Evolutionary conservation across 2,888 invertebrate species (phyloP), one percentile per base, ranked within the genome.

Genomic region (Hypomecis punctinalis): DNA sequence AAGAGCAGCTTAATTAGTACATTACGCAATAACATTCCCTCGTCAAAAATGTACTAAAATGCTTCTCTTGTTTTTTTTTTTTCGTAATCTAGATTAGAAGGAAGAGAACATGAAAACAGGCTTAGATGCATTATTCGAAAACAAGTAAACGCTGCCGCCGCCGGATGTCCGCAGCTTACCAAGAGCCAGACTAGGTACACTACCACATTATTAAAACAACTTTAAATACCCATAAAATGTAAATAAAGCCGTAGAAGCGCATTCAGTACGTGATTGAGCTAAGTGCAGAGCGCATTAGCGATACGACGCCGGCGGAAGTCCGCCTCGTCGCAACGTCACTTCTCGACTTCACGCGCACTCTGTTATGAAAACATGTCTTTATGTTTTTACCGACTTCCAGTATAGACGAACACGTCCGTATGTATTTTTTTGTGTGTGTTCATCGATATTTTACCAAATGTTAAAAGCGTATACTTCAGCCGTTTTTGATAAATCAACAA

Each of bases 261-360:
- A 80, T 83, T 81, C 78, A 76, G 79, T 64, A 67, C 71, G 74
- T 81, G 81, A 82, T 81, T 77, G 82, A 79, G 81, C 84, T 89
- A 89, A 90, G 90, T 90, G 91, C 88, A 85, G 57, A 75, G 80
- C 81, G 88, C 89, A 90, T 90, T 90, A 90, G 88, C 80, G 84
- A 80, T 79, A 83, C 85, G 90, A 78, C 89, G 90, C 90, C 89
- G 90, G 83, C 91, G 89, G 91, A 91, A 71, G 71, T 90, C 88
- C 88, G 88, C 72, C 73, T 75, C 76, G 74, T 72, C 74, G 75
- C 79, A 78, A 83, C 82, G 79, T 81, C 85, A 83, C 84, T 84
- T 79, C 79, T 76, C 39, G 51, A 39, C 51, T 51, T 51, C 40
- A 52, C 78, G 80, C 83, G 80, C 83, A 81, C 81, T 82, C 83